These are phyloP conservation scores for Reticulitermes speratus DNA, from an alignment of 1,140 invertebrate genomes.

Conservation along the genomic window DNA sequence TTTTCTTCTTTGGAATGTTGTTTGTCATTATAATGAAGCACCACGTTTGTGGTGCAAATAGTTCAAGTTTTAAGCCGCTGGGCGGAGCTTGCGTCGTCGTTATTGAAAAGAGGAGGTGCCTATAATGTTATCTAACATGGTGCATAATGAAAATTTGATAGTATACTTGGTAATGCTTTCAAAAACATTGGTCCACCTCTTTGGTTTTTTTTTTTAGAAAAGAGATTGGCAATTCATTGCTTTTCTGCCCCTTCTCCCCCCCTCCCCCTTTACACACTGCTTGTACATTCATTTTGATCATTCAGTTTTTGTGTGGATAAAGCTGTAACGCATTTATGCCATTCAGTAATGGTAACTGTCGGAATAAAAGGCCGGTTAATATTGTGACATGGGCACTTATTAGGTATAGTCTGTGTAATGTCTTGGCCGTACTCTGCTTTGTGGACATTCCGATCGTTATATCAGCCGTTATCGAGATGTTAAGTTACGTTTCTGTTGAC, in stretches of 20 bases:
- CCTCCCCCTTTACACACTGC: not conserved
- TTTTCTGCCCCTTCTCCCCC: not conserved
- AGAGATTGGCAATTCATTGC: not conserved
- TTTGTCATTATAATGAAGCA: conserved; percentile 5
- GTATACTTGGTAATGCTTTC: not conserved
- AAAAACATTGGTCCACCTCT: not conserved
- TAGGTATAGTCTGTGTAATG: too few species aligned
- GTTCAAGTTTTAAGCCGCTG: not conserved
- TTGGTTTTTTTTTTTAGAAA: not conserved
- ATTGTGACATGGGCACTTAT: too few species aligned
- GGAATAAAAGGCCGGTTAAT: too few species aligned
- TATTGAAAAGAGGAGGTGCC: not conserved
- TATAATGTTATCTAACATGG: not conserved
- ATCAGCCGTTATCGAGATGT: too few species aligned
- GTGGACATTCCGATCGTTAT: too few species aligned
- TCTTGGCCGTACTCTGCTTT: too few species aligned
- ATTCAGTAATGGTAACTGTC: too few species aligned
- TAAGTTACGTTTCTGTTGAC: too few species aligned
- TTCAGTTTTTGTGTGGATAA: not conserved
- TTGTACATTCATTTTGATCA: not conserved
- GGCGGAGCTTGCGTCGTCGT: not conserved
- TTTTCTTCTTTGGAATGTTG: not conserved
- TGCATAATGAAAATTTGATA: not conserved
- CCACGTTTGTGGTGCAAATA: not conserved
- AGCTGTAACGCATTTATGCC: not conserved